A percentile compares a stretch with the other conserved stretches of the same genome.
Conservation (phyloP, 2,113 vertebrate species). For the Erythrocercus mccallii region DNA sequence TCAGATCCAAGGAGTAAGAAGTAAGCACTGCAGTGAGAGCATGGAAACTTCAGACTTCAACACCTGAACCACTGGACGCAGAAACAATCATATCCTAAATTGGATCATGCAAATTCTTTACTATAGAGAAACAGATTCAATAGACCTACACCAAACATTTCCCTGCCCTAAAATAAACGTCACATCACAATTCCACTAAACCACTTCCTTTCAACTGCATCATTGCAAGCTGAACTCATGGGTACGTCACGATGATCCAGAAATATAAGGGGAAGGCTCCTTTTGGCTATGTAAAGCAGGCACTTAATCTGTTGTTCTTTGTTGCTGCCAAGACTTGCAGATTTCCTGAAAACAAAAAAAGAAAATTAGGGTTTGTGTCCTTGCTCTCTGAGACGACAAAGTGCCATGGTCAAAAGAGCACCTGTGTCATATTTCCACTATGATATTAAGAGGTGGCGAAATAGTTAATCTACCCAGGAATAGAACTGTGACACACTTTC, state of each 20-base stretch:
- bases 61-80: not conserved
- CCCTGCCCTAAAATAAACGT: not conserved
- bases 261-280: not conserved
- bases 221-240: not conserved
- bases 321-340: not conserved
- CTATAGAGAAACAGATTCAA: not conserved
- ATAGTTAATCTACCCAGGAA: not conserved
- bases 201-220: not conserved
- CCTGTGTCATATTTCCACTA: not conserved
- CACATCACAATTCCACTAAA: not conserved
- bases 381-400: not conserved
- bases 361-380: not conserved
- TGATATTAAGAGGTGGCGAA: not conserved
- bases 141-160: not conserved
- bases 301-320: slow-evolving; percentile 13
- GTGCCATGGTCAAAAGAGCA: not conserved
- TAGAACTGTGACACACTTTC: not conserved
- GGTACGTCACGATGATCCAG: not conserved
- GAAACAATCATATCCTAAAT: not conserved
- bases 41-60: not conserved
- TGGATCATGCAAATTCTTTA: not conserved
- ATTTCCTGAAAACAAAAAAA: not conserved
- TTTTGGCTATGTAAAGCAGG: not conserved
- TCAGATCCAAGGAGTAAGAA: not conserved
- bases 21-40: not conserved